Base-by-base conservation (phyloP, 2,113 vertebrate genomes). In the Plestiodon gilberti region DNA sequence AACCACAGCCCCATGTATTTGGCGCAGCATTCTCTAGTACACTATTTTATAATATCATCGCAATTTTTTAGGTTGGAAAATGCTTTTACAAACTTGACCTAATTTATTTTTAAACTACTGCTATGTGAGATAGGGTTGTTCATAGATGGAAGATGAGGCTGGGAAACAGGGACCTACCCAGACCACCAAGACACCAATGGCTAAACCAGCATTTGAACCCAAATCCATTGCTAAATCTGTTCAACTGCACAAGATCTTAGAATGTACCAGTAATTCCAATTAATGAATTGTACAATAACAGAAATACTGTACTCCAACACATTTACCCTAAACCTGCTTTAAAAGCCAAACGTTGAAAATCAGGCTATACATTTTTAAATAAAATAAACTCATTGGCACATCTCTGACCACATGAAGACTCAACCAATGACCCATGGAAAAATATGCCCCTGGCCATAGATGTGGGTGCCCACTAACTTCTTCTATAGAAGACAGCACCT, bases 1-100 rank as follows among this genome's bases (percentile, higher is more conserved):
- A 93, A 81, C 67, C 62, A 89, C 85, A 69, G 30, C 18, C 61
- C 23, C 61, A 64, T 64, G 61, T 23, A 64, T 20, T 64, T 64
- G 20, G 13, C 2, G 18, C 1, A 23, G 17, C 18, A 64, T 64
- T 48, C 43, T 48, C 4, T 48, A 48, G 4, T 64, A 64, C 23
- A 23, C 18, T 23, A 64, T 23, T 64, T 64, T 64, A 64, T 23
- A 64, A 64, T 64, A 64, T 64, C 61, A 23, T 6, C 17, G 61
- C 61, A 64, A 64, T 20, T 5, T 64, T 20, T 64, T 64, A 64
- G 17, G 15, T 20, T 64, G 20, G 18, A 64, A 64, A 64, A 64
- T 64, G 61, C 18, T 64, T 64, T 64, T 23, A 64, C 5, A 22
- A 64, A 23, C 61, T 17, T 64, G 5, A 6, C 18, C 61, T 64